Evolutionary conservation across 2,113 vertebrate genomes (phyloP).

Genomic region (Empidonax traillii): DNA sequence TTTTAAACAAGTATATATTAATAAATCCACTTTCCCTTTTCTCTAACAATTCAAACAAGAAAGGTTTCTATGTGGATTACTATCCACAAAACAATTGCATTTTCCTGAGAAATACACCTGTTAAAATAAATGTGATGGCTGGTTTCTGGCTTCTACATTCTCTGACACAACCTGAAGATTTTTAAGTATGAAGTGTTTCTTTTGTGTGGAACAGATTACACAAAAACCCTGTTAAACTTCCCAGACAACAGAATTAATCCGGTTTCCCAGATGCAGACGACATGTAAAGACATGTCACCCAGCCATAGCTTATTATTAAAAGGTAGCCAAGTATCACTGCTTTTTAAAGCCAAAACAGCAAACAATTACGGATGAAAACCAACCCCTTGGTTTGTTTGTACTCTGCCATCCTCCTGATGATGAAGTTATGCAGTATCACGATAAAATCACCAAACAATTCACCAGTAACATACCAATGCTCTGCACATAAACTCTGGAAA

Average conservation of each 20-base stretch:
- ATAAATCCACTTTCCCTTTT: neutral
- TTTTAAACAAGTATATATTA: neutral
- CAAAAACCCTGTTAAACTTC: neutral
- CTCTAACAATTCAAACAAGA: neutral
- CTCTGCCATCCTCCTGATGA: neutral
- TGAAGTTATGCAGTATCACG: neutral
- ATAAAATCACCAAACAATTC: neutral
- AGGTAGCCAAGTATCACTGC: neutral
- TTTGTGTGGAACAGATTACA: neutral
- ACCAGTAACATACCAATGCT: neutral
- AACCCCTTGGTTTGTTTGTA: neutral
- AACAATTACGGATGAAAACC: neutral
- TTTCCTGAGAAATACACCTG: neutral
- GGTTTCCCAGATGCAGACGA: neutral
- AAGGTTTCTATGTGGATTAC: neutral
- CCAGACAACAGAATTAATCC: neutral
- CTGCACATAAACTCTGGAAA: neutral
- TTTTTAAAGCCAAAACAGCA: neutral
- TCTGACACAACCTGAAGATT: neutral
- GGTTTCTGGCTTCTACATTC: neutral
- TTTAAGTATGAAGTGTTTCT: fast-evolving
- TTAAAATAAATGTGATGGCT: neutral
- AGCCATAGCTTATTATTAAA: neutral
- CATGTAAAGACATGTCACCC: neutral
- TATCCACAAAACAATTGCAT: neutral